Evolutionary conservation across 2,113 vertebrate genomes (phyloP).

Genomic region (Odocoileus hemionus): DNA sequence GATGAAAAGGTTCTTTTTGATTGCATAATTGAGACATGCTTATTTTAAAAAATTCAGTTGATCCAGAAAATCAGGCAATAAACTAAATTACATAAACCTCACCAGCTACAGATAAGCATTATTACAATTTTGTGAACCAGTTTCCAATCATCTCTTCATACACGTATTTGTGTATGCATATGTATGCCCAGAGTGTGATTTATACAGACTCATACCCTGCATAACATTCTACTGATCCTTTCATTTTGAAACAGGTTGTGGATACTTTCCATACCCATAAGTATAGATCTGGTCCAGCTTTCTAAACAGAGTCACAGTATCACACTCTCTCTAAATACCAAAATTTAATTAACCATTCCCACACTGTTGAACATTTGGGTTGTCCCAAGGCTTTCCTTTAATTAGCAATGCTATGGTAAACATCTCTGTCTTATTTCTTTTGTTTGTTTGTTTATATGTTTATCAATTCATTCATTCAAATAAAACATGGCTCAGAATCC

Average conservation of each 20-base stretch:
- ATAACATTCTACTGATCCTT: not conserved
- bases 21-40: slow-evolving; percentile 20
- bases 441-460: not conserved
- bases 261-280: not conserved
- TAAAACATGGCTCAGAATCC: not conserved
- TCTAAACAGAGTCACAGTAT: not conserved
- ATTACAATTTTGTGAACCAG: not conserved
- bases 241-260: not conserved
- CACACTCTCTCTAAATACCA: not conserved
- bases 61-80: slow-evolving; percentile 42
- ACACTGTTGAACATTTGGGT: not conserved
- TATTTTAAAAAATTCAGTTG: slow-evolving; percentile 17
- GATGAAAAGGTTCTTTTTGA: not conserved
- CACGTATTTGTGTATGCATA: not conserved
- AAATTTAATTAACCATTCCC: not conserved
- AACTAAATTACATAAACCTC: slow-evolving; percentile 41
- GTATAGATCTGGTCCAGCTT: not conserved
- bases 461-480: not conserved
- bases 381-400: not conserved
- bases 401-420: not conserved
- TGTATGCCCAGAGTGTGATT: not conserved
- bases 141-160: not conserved
- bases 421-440: not conserved
- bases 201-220: not conserved
- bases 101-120: not conserved